Evolutionary conservation across 2,888 invertebrate genomes (phyloP), one percentile per base, ranked within the genome.

Genomic region (Caenorhabditis sp.): DNA sequence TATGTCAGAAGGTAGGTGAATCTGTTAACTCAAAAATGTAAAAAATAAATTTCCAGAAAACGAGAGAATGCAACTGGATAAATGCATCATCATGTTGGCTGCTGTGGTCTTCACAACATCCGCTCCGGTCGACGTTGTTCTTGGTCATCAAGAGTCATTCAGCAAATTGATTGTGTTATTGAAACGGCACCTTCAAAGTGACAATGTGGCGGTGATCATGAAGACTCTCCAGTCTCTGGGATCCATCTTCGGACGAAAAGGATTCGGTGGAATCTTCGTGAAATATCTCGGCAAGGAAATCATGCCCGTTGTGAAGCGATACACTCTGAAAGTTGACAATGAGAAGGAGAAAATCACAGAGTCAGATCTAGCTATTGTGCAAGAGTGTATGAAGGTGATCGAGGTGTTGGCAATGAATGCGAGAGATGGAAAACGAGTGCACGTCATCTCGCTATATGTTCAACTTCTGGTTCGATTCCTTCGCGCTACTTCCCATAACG

Each of bases 401-500:
- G 96, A 96, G 92, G 94, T 96, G 31, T 95, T 96, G 76, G 94
- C 94, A 68, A 93, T 95, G 66, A 95, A 95, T 1, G 95, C 95
- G 92, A 95, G 95, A 22, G 94, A 95, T 90, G 95, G 95, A 93
- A 88, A 86, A 68, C 56, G 84, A 91, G 95, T 96, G 88, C 96
- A 96, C 92, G 95, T 98, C 94, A 93, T 98, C 72, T 95, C 96
- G 87, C 94, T 98, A 56, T 94, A 97, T 81, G 96, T 97, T 81
- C 97, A 98, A 56, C 95, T 97, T 81, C 94, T 98, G 88, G 95
- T 97, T 66, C 96, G 95, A 89, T 96, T 95, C 92, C 93, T 98
- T 77, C 94, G 95, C 79, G 95, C 96, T 85, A 92, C 92, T 28
- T 90, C 90, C 24, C 86, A 89, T 31, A 88, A 90, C 69, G 70